Evolutionary conservation across 2,113 vertebrate species (phyloP).

Genomic region (Onychostoma macrolepis): DNA sequence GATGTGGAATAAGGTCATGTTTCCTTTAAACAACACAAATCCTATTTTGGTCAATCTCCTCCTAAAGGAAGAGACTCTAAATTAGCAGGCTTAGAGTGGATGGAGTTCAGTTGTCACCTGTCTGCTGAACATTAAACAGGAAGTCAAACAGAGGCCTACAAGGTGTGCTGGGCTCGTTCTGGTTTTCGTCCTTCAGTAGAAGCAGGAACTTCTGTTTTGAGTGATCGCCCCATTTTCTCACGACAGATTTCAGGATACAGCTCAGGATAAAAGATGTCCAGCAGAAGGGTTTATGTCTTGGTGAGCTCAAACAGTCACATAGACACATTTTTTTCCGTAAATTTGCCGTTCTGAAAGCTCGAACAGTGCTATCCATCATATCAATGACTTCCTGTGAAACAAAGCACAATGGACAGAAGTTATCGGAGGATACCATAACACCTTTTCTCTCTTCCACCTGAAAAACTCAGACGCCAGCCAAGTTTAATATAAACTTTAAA

Average conservation of each 20-base stretch:
- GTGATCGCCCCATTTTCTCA: slow-evolving; percentile 48
- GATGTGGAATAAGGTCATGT: neutral
- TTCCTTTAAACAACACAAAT: slow-evolving; percentile 28
- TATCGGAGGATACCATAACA: slow-evolving; percentile 33
- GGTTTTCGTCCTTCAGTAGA: slow-evolving; percentile 53
- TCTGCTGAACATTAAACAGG: slow-evolving; percentile 57
- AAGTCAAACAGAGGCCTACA: slow-evolving; percentile 53
- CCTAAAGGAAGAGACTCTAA: slow-evolving; percentile 25
- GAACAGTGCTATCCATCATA: slow-evolving; percentile 46
- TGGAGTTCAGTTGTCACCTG: slow-evolving; percentile 39
- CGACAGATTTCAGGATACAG: slow-evolving; percentile 59
- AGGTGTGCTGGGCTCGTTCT: slow-evolving; percentile 31
- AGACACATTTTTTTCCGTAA: slow-evolving; percentile 14
- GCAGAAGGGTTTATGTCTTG: slow-evolving; percentile 54
- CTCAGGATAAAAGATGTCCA: slow-evolving; percentile 54
- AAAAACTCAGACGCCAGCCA: slow-evolving; percentile 11
- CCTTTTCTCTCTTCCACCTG: slow-evolving; percentile 61
- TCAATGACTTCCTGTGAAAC: slow-evolving; percentile 54
- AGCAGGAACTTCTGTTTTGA: slow-evolving; percentile 58
- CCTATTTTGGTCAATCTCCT: neutral
- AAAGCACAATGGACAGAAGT: slow-evolving; percentile 26
- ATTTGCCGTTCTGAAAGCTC: slow-evolving; percentile 27
- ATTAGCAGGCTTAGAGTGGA: slow-evolving; percentile 12
- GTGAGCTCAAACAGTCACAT: slow-evolving; percentile 57
- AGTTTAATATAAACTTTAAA: slow-evolving; percentile 31